Conservation (phyloP, 2,888 invertebrate genomes). For the Mythimna impura region DNA sequence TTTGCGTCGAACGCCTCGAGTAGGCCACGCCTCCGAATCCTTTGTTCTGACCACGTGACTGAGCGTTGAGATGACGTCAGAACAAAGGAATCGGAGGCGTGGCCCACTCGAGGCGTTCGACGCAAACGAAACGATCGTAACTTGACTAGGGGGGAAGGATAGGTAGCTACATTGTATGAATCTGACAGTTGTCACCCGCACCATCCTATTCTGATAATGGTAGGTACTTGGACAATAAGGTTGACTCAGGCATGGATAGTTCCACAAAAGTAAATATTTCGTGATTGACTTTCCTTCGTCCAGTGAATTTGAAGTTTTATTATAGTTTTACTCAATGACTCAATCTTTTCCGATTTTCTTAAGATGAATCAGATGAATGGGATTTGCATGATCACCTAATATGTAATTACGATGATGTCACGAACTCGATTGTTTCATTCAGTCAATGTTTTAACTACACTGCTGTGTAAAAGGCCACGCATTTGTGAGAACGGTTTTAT, state of each 20-base stretch:
- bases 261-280: not conserved
- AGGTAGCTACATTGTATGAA: no score
- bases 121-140: no score
- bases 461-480: not conserved
- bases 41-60: no score
- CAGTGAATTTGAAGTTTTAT: not conserved
- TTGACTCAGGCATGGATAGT: no score
- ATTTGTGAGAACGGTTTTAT: not conserved
- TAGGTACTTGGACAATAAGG: not conserved
- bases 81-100: no score
- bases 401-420: slow-evolving; percentile 39
- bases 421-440: slow-evolving; percentile 16
- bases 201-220: no score
- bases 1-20: no score
- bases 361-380: slow-evolving; percentile 18
- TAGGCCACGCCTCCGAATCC: no score
- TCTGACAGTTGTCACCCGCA: no score
- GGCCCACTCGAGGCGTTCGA: no score
- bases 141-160: no score
- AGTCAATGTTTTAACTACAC: slow-evolving; percentile 33
- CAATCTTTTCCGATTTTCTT: not conserved
- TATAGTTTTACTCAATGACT: not conserved
- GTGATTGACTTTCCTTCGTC: not conserved
- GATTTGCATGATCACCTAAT: slow-evolving; percentile 12
- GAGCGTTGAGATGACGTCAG: no score